Evolutionary conservation across 2,888 invertebrate species (phyloP).

Genomic region (Mantis religiosa): DNA sequence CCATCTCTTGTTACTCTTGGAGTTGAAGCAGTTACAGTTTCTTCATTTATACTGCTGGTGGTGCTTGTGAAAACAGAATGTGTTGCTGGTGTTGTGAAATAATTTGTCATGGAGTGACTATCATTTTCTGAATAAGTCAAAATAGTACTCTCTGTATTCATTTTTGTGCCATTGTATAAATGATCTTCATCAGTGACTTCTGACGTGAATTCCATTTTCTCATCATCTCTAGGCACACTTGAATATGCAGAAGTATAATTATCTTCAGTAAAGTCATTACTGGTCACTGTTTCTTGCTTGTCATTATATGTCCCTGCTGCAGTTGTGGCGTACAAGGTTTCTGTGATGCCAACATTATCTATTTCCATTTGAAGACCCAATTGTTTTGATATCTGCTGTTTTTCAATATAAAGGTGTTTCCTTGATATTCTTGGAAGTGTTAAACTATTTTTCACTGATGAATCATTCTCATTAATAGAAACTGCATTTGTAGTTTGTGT

Average conservation of each 20-base stretch:
- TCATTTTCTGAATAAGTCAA: background rate
- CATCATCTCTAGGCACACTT: background rate
- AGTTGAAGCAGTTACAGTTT: background rate
- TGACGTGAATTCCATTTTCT: background rate
- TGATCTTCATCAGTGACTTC: background rate
- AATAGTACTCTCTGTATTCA: background rate
- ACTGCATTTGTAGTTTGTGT: background rate
- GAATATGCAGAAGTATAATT: background rate
- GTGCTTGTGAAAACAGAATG: background rate
- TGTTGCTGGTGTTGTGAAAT: background rate
- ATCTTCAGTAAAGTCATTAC: background rate
- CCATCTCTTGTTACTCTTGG: too few species aligned
- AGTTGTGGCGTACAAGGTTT: background rate
- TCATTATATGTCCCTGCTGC: background rate
- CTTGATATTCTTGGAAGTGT: background rate
- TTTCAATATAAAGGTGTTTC: background rate
- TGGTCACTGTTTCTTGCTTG: background rate
- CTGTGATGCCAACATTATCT: background rate
- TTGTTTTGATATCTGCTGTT: background rate
- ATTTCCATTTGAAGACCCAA: background rate
- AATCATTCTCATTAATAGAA: background rate
- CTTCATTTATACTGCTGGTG: background rate
- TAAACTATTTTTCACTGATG: background rate
- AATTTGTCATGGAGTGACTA: background rate
- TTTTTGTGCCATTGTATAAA: background rate